Conservation (phyloP, 1,140 invertebrate genomes). For the Chrysomallon squamiferum region DNA sequence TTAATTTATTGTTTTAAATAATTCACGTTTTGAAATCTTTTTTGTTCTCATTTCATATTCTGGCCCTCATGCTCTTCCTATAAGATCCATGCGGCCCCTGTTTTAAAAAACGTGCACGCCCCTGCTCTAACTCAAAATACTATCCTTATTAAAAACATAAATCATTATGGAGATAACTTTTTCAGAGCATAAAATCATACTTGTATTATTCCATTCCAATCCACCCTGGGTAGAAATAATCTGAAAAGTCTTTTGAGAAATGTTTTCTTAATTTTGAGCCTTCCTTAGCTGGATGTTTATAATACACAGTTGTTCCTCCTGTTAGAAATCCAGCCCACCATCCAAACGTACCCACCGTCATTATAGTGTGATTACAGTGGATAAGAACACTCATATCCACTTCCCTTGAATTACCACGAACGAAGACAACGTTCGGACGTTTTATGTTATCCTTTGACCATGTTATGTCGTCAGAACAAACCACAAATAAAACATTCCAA, state of each 20-base stretch:
- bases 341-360: conserved; percentile 48
- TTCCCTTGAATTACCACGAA: conserved; percentile 13
- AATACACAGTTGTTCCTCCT: conserved; percentile 40
- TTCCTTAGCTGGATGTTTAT: conserved; percentile 29
- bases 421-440: not conserved
- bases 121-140: too few species aligned
- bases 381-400: conserved; percentile 41
- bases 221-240: conserved; percentile 30
- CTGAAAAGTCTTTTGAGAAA: conserved; percentile 20
- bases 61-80: too few species aligned
- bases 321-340: conserved; percentile 52
- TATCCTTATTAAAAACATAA: too few species aligned
- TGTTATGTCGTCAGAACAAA: not conserved
- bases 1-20: too few species aligned
- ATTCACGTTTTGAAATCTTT: too few species aligned
- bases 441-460: conserved; percentile 11
- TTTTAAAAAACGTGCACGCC: too few species aligned
- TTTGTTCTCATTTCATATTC: too few species aligned
- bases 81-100: too few species aligned
- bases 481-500: conserved; percentile 11
- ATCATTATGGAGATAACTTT: too few species aligned
- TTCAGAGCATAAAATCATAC: too few species aligned
- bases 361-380: conserved; percentile 45
- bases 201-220: conserved; percentile 30
- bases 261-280: conserved; percentile 13